phyloP scores from a whole-genome alignment of 2,888 invertebrate species.

The Torymus tubicola region DNA sequence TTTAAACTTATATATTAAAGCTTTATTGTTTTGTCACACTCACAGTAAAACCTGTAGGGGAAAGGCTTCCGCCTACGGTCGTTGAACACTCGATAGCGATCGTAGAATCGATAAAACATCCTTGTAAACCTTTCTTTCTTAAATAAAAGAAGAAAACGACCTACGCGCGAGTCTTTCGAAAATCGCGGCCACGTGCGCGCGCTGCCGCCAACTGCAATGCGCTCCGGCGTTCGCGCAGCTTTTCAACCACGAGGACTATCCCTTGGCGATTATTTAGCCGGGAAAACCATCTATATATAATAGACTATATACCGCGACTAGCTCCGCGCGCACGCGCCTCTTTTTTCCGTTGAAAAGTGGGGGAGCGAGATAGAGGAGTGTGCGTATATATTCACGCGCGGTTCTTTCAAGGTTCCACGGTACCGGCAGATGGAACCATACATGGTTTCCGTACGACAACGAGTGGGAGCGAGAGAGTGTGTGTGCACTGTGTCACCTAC shows the following conservation, averaged over 20 bases:
- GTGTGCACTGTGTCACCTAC: constrained; percentile 37
- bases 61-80: constrained; percentile 69
- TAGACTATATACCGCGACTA: no score
- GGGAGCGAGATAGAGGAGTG: neutral
- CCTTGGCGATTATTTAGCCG: no score
- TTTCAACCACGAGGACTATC: neutral
- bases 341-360: neutral
- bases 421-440: constrained; percentile 65
- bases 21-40: no score
- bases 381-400: neutral
- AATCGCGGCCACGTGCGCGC: constrained; percentile 42
- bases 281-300: no score
- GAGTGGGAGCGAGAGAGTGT: constrained; percentile 32
- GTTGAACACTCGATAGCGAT: constrained; percentile 75
- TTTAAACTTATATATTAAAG: neutral
- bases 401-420: constrained; percentile 62
- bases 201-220: neutral
- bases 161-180: constrained; percentile 26
- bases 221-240: neutral
- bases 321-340: no score
- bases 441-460: constrained; percentile 63
- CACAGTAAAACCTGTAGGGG: constrained; percentile 73
- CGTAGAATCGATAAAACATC: constrained; percentile 75
- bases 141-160: neutral
- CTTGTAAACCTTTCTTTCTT: neutral